Conservation (phyloP, 2,113 vertebrate genomes). For the Lipophrys pholis region DNA sequence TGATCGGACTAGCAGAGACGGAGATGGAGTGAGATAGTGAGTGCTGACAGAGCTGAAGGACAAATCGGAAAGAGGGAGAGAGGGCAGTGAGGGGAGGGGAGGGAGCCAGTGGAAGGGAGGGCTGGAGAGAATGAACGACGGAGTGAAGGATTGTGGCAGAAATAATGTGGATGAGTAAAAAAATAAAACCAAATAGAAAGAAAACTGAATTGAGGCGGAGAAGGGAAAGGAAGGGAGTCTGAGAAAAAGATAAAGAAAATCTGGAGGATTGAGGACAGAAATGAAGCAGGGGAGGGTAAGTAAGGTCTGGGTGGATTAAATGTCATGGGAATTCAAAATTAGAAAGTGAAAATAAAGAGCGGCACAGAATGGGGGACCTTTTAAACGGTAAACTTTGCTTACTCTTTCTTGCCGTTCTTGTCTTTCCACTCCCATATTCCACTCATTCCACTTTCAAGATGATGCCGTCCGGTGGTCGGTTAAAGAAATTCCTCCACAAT, state of each 20-base stretch:
- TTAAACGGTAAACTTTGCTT: conserved; percentile 46
- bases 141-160: conserved; percentile 24
- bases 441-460: conserved; percentile 47
- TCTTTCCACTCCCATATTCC: conserved; percentile 64
- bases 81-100: conserved; percentile 50
- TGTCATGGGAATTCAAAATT: neutral
- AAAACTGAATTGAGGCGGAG: neutral
- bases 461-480: conserved; percentile 30
- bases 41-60: conserved; percentile 81
- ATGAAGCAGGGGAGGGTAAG: neutral
- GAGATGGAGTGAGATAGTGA: conserved; percentile 73
- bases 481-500: conserved; percentile 37
- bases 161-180: conserved; percentile 14
- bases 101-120: conserved; percentile 35
- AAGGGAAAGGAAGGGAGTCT: neutral
- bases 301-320: conserved; percentile 11
- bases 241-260: too few relatives aligned
- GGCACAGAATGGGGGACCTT: neutral
- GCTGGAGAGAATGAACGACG: conserved; percentile 38
- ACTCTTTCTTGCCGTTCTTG: conserved; percentile 48
- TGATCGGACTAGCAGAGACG: conserved; percentile 67
- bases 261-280: neutral
- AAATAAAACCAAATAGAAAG: conserved; percentile 15
- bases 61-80: conserved; percentile 76
- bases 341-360: conserved; percentile 13